Evolutionary conservation across 2,797 vertebrate genomes (phyloP), one percentile per base, ranked within the genome.

Genomic region (Melanogrammus aeglefinus): DNA sequence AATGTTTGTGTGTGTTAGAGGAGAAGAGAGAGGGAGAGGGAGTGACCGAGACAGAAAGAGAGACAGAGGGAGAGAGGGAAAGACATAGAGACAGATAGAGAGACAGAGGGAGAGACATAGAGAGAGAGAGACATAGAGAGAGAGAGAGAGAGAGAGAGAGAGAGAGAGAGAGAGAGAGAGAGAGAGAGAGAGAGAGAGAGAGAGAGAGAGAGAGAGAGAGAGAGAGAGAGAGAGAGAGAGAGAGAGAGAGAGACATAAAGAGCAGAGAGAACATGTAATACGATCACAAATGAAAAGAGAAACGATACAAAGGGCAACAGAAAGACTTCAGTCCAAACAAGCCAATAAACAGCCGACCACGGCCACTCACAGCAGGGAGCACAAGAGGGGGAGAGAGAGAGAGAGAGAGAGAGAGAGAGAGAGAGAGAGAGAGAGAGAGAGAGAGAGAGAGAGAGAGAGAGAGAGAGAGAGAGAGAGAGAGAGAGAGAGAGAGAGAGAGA

Each of bases 401-500:
- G 66, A 70, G 12, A 29, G 66, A 5, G 16, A 3, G 47, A 70
- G 1, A 70, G 66, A 70, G 66, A 29, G 66, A 29, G 41, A 51
- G 9, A 24, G 13, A 7, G 27, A 75, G 6, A 3, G 41, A 31
- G 39, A 75, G 4, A 81, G 69, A 82, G 18, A 73, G 33, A 81
- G 73, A 47, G 35, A 79, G 14, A 14, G 57, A 38, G 70, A 44
- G 51, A 24, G 41, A 1, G 31, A 63, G 75, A 9, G 24, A 2
- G 8, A 75, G 12, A 75, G 63, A 69, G 73, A n/a, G n/a, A n/a
- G 74, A 73, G 81, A 66, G n/a, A n/a, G 21, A 5, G 75, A 76
- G 51, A 76, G 21, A 78, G 66, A 35, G 83, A 83, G 76, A 18
- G 57, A n/a, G 57, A 63, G 3, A 31, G 29, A 2, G 29, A 31